Percentiles rank a stretch among this genome's conserved stretches.
Evolutionary conservation across 2,113 vertebrate species (phyloP).

Genomic region (Choloepus hoffmanni): DNA sequence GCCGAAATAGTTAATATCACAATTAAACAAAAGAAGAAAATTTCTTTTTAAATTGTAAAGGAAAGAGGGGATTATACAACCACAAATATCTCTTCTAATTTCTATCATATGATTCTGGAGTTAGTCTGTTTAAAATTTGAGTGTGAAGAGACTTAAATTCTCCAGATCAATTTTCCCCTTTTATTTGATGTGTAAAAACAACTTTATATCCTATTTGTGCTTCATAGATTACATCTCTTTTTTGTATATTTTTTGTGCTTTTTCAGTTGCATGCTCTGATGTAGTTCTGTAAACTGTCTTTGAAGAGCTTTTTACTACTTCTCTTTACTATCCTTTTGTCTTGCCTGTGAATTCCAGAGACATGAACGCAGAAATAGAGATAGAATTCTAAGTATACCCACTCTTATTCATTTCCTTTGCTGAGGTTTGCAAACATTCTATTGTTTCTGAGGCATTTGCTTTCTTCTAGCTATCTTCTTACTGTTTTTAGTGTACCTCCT

Average conservation of each 20-base stretch:
- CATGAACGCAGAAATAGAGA: not conserved
- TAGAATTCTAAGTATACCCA: not conserved
- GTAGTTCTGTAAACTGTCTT: conserved; percentile 5
- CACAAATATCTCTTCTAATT: conserved; percentile 36
- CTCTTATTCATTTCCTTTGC: conserved; percentile 45
- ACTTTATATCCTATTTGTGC: not conserved
- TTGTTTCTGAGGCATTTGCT: conserved; percentile 44
- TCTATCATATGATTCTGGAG: not conserved
- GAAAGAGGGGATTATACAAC: not conserved
- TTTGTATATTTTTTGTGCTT: not conserved
- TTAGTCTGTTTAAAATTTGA: conserved; percentile 37
- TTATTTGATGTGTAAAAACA: conserved; percentile 58
- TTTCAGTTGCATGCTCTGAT: not conserved
- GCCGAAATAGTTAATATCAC: not conserved
- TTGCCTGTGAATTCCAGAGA: conserved; percentile 36
- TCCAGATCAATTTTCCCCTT: conserved; percentile 12
- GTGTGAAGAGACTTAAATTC: not conserved
- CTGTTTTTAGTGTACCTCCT: not conserved
- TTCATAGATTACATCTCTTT: conserved; percentile 26
- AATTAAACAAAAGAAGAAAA: not conserved
- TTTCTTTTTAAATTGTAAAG: not conserved
- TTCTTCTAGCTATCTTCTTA: not conserved
- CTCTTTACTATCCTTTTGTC: conserved; percentile 45
- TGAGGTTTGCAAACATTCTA: not conserved
- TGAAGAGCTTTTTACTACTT: conserved; percentile 7